Evolutionary conservation across 2,888 invertebrate genomes (phyloP).

Genomic region (Papilio demoleus): DNA sequence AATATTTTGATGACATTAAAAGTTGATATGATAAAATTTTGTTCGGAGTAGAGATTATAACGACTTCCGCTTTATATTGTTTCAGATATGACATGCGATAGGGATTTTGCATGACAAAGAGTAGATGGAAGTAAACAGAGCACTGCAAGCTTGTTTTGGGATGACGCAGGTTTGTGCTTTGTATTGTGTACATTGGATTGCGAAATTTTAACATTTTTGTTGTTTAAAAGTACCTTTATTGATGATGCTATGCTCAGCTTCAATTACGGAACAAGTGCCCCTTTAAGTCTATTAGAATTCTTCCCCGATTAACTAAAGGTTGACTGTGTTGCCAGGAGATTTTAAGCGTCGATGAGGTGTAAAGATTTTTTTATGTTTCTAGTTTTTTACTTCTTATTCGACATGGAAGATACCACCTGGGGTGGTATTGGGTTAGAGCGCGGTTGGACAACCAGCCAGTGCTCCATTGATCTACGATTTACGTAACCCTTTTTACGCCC

Average conservation of each 20-base stretch:
- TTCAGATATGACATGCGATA: constrained; percentile 58
- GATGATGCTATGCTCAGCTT: not conserved
- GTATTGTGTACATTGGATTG: not conserved
- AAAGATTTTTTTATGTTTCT: no score
- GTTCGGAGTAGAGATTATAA: constrained; percentile 25
- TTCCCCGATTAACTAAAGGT: not conserved
- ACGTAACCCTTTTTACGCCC: no score
- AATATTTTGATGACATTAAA: not conserved
- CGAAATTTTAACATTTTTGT: not conserved
- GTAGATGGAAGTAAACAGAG: constrained; percentile 52
- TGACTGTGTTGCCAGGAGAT: not conserved
- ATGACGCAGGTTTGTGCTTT: constrained; percentile 56
- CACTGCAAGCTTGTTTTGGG: constrained; percentile 47
- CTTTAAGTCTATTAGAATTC: not conserved
- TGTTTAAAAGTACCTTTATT: not conserved
- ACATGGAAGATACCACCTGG: no score
- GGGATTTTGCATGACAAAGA: constrained; percentile 52
- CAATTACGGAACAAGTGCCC: not conserved
- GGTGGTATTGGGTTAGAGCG: no score
- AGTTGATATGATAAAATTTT: constrained; percentile 11
- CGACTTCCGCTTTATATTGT: constrained; percentile 51
- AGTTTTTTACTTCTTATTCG: no score
- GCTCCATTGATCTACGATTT: no score
- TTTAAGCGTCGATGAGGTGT: not conserved
- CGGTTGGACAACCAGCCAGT: no score